Evolutionary conservation across 2,888 invertebrate species (phyloP), one percentile per base, ranked within the genome.

Genomic region (Eudemis profundana): DNA sequence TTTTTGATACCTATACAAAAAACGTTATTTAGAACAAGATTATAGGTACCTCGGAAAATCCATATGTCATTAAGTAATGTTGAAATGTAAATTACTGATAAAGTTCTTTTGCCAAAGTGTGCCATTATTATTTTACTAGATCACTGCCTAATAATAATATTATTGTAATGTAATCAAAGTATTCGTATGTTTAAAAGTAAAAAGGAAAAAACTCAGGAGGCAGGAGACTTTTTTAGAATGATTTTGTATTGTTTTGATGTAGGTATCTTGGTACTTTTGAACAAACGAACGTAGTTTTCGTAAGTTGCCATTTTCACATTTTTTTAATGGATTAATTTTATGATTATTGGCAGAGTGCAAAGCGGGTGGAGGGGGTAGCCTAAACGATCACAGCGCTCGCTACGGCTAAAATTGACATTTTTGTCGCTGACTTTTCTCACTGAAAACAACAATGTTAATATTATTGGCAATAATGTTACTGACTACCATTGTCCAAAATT

Each of bases 1-100:
- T 62, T 62, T 67, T 67, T 67, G 67, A 67, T 57, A 67, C 38
- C 47, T 67, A 62, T 67, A 67, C 67, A 62, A 62, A n/a, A 27
- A 42, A 56, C 56, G 15, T 40, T 56, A 51, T 44, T 42, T 44
- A 64, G 29, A 27, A 23, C 42, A 29, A 54, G 15, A 21, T 2
- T n/a, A 8, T 15, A 40, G 33, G 23, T 23, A 33, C 8, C 33
- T 29, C 44, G 56, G 40, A 44, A 44, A 47, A 27, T 23, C 8
- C 12, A 19, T n/a, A n/a, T 21, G 19, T 42, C 17, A 19, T 10
- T 42, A 42, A 5, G 27, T 29, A n/a, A 15, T 23, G 23, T 40
- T 33, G 33, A 8, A 27, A 27, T 21, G 5, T 46, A 29, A 47
- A 23, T n/a, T 49, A 23, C n/a, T 14, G 1, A 14, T 21, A 14